Evolutionary conservation across 2,113 vertebrate species (phyloP).

Genomic region (Vidua macroura): DNA sequence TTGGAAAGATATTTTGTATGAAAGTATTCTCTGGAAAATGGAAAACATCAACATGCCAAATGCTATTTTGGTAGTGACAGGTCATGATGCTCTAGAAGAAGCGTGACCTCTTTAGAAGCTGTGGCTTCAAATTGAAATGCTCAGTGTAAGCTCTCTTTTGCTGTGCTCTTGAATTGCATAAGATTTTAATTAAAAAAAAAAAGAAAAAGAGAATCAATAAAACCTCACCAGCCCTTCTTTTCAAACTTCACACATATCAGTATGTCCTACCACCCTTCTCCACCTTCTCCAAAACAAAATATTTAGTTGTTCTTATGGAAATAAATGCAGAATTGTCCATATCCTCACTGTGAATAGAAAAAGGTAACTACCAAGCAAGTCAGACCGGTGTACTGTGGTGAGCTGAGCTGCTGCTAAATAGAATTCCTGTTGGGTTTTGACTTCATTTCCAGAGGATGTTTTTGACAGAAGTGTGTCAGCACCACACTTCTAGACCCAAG

Average conservation of each 20-base stretch:
- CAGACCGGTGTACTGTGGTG: not conserved
- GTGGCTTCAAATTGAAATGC: not conserved
- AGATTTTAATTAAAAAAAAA: not conserved
- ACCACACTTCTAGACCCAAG: not conserved
- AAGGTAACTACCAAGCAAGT: not conserved
- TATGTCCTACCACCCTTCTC: not conserved
- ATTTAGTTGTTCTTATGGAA: not conserved
- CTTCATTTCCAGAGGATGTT: not conserved
- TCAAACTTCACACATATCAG: not conserved
- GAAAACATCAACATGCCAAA: not conserved
- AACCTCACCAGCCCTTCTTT: not conserved
- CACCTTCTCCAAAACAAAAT: not conserved
- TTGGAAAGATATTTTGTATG: not conserved
- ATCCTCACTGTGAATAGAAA: not conserved
- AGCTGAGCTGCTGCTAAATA: not conserved
- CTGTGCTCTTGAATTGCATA: not conserved
- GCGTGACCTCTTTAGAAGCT: not conserved
- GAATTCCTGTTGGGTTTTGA: not conserved
- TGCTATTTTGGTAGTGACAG: not conserved
- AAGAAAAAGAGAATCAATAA: not conserved
- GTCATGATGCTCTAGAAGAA: not conserved
- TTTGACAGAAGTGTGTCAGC: not conserved
- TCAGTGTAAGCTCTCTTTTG: not conserved
- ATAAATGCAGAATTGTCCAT: not conserved
- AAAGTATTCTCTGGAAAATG: not conserved